Evolutionary conservation across 2,797 vertebrate species (phyloP).

Genomic region (Phaenicophaeus curvirostris): DNA sequence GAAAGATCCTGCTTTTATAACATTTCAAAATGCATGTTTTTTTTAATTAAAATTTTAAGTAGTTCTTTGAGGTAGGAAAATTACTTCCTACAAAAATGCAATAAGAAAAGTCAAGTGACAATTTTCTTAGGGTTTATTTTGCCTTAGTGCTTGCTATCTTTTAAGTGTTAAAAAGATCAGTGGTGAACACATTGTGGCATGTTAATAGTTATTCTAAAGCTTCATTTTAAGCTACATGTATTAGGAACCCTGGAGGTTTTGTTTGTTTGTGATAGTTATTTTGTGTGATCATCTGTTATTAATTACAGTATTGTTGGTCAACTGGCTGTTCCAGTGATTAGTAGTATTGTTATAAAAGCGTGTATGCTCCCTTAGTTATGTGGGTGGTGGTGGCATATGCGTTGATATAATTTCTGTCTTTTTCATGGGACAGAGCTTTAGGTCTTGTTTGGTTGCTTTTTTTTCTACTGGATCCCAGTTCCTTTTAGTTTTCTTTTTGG

Average conservation of each 20-base stretch:
- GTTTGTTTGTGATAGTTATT: constrained; percentile 25
- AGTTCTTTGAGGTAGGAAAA: neutral
- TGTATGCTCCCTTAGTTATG: constrained; percentile 39
- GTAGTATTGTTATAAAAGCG: constrained; percentile 52
- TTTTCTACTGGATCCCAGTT: neutral
- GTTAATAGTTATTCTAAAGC: neutral
- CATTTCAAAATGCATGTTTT: neutral
- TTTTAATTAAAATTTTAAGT: neutral
- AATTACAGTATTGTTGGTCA: constrained; percentile 52
- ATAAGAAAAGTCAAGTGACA: neutral
- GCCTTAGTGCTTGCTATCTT: neutral
- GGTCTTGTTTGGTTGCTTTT: neutral
- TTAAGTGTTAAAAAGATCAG: neutral
- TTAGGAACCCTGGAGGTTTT: constrained; percentile 12
- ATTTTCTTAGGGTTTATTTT: neutral
- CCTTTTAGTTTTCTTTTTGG: neutral
- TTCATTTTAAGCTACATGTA: neutral
- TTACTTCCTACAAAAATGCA: neutral
- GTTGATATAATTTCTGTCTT: neutral
- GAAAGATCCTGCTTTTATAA: neutral
- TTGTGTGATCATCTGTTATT: constrained; percentile 53
- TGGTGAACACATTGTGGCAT: neutral
- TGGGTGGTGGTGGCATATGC: constrained; percentile 42
- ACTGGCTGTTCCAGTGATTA: constrained; percentile 21
- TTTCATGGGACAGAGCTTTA: neutral